Percentiles rank a stretch among this genome's conserved stretches.
phyloP scores from a whole-genome alignment of 2,113 vertebrate species.

The Misgurnus mizolepis region DNA sequence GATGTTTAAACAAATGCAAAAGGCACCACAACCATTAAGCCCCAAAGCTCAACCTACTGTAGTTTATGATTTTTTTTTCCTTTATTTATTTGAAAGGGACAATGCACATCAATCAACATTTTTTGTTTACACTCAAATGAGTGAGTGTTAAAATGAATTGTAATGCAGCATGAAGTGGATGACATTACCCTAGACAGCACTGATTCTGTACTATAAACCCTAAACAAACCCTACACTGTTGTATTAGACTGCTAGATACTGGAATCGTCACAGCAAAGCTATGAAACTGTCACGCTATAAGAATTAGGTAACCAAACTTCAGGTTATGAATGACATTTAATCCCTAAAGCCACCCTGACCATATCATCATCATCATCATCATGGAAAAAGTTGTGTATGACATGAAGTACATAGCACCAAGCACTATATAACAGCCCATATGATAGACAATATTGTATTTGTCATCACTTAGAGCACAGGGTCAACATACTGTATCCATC shows the following conservation, averaged over 20 bases:
- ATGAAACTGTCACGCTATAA: too few species aligned
- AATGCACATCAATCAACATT: too few species aligned
- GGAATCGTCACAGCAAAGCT: too few species aligned
- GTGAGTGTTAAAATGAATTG: background rate
- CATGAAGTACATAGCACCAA: background rate
- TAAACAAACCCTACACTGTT: background rate
- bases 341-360: conserved; percentile 13
- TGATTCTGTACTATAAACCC: too few species aligned
- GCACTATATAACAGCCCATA: conserved; percentile 3
- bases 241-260: too few species aligned
- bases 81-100: too few species aligned
- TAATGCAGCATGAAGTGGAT: background rate
- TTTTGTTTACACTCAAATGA: too few species aligned
- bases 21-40: background rate
- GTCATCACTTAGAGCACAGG: background rate
- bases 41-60: background rate
- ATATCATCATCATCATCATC: too few species aligned
- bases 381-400: background rate
- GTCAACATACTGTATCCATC: background rate
- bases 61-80: background rate
- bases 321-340: conserved; percentile 2
- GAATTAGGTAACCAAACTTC: too few species aligned
- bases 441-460: background rate
- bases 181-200: background rate
- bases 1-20: background rate